Base-by-base conservation (phyloP, 2,888 invertebrate genomes). In the Scaptodrosophila latifasciaeformis region DNA sequence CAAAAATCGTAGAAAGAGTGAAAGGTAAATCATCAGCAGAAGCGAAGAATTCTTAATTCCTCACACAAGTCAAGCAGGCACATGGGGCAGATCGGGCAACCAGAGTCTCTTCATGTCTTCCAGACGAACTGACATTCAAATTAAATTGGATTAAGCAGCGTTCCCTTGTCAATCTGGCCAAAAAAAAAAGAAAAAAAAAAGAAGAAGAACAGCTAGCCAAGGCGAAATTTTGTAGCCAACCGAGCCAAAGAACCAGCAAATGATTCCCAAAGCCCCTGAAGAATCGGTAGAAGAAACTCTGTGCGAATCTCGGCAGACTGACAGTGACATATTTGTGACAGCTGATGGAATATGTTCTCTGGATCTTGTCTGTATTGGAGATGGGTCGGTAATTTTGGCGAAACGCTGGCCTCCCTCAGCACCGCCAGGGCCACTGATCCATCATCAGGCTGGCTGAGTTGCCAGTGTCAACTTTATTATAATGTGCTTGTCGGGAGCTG, bases 261-360 rank as follows among this genome's bases (percentile, higher is more conserved):
- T 49, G 43, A 51, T 24, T 24, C 24, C 17, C 34, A 49, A 46
- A 45, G 19, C 39, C 35, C 40, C 46, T 49, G 37, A 29, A 55
- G 19, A 29, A 21, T 17, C 46, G 53, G 46, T 30, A 39, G 24
- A 42, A 53, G 45, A 49, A 21, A 44, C 53, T 67, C 54, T 62
- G 70, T 65, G 59, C 72, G 81, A 83, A 83, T 84, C 84, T 76
- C 79, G 75, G 75, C 70, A 67, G 55, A 62, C 70, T 82, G 84
- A 83, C 84, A 84, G 81, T 83, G 84, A 83, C 83, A 83, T 81
- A 82, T 84, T 83, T 83, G 74, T 84, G 83, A 83, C 83, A 83
- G 81, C 76, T 83, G 83, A 83, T 82, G 84, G 83, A 83, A 84
- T 83, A 82, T 83, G 76, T 54, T 42, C 19, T 30, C 6, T 29